phyloP scores from a whole-genome alignment of 1,140 invertebrate genomes.

The Popillia japonica region DNA sequence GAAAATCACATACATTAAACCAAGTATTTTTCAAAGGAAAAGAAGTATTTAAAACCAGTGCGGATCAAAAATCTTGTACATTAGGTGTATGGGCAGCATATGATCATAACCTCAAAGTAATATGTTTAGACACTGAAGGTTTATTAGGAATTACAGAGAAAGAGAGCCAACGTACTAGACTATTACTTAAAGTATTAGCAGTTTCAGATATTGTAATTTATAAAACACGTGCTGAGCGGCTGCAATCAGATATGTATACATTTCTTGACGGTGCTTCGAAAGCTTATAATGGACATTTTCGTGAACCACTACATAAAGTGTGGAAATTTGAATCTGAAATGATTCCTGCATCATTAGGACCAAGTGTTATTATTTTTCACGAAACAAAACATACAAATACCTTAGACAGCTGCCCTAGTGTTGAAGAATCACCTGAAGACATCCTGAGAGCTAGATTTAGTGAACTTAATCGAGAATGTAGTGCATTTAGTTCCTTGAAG shows the following conservation, averaged over 20 bases:
- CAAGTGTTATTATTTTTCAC: constrained; percentile 77
- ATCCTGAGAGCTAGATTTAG: constrained; percentile 71
- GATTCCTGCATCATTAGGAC: constrained; percentile 80
- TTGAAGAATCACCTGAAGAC: constrained; percentile 71
- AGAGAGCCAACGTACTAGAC: constrained; percentile 74
- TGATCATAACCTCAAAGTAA: constrained; percentile 70
- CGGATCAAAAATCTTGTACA: constrained; percentile 78
- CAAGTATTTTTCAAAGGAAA: constrained; percentile 80
- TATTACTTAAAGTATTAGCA: constrained; percentile 81
- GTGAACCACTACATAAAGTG: constrained; percentile 61
- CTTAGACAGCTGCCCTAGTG: constrained; percentile 63
- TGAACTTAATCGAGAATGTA: constrained; percentile 69
- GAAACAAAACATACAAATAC: constrained; percentile 80
- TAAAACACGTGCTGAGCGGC: constrained; percentile 77
- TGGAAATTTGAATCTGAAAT: constrained; percentile 47
- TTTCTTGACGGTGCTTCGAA: constrained; percentile 82
- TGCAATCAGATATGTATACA: constrained; percentile 81
- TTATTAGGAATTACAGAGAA: constrained; percentile 69
- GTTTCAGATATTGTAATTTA: constrained; percentile 86
- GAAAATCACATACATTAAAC: constrained; percentile 85
- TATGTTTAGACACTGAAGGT: constrained; percentile 86
- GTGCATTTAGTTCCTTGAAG: constrained; percentile 77
- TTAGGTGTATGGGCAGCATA: constrained; percentile 84
- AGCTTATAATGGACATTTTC: constrained; percentile 80
- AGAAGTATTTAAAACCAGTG: constrained; percentile 79